Base-by-base conservation (phyloP, 2,797 vertebrate species). In the Arnoldichthys spilopterus region DNA sequence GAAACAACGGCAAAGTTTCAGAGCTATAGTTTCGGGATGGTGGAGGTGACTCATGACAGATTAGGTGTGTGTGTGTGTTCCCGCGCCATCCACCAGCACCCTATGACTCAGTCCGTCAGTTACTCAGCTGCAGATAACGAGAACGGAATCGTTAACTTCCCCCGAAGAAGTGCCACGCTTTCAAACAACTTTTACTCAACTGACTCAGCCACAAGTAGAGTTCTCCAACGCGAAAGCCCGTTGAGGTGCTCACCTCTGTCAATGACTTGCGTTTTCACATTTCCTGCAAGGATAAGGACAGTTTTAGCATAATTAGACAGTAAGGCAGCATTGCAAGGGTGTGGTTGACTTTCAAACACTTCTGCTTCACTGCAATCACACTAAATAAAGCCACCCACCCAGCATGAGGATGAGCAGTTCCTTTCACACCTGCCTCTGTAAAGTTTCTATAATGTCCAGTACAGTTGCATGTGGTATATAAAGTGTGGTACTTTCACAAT, bases 71-170 rank as follows among this genome's bases (percentile, higher is more conserved):
- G 83, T 74, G 83, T 81, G 74, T 66, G 69, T 79, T 83, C 61
- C 81, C 82, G 76, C 37, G 74, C 78, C 2, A 70, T 83, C 67
- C 20, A 71, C 80, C 28, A 47, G 76, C 40, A 74, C 77, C 32
- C 34, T 30, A 82, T 91, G 88, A 91, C 87, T 91, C 89, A 91
- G 78, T 71, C 76, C 18, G 73, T 80, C 77, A 74, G 83, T 85
- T 80, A 82, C 84, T 87, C 80, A 69, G 43, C 82, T 78, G 78
- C 72, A 79, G 83, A 85, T 86, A 78, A 85, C 37, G n/a, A 70
- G 67, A 72, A 40, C 78, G 66, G 58, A 76, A 84, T 86, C 69
- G 66, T 88, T 76, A 85, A 82, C 84, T 77, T 74, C 61, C 74
- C 75, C 51, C 15, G 12, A 20, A 56, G 53, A 18, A 7, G 6